Percentiles rank a stretch among this genome's conserved stretches.
These are phyloP conservation scores for Himantopus leucocephalus DNA, from an alignment of 2,113 vertebrate genomes.

Conservation along the genomic window DNA sequence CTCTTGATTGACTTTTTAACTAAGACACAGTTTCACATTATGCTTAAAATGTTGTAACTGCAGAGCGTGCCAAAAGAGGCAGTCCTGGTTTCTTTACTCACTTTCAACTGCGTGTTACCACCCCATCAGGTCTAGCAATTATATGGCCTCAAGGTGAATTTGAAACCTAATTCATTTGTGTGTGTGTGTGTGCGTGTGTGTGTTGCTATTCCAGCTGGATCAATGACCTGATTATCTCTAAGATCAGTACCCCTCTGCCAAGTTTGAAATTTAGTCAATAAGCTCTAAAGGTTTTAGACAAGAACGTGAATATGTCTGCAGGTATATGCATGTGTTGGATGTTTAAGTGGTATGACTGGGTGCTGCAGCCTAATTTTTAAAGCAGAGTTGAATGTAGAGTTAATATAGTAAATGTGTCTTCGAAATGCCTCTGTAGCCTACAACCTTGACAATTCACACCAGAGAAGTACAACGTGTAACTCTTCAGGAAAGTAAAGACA, in stretches of 20 bases:
- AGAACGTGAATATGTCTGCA: background rate
- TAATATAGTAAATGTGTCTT: background rate
- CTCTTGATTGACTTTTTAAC: conserved; percentile 9
- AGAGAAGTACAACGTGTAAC: background rate
- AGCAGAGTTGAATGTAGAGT: background rate
- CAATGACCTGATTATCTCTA: background rate
- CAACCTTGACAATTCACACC: background rate
- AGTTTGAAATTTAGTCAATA: background rate
- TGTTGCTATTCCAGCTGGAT: background rate
- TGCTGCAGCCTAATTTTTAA: background rate
- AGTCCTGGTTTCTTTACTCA: background rate
- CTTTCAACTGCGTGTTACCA: background rate
- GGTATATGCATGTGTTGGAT: background rate
- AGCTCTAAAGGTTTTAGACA: background rate
- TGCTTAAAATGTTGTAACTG: background rate
- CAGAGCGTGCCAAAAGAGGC: background rate
- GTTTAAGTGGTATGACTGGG: background rate
- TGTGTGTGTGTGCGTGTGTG: background rate
- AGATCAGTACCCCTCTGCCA: background rate
- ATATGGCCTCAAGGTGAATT: background rate
- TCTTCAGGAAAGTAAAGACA: background rate
- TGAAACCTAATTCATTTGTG: background rate
- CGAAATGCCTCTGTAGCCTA: background rate
- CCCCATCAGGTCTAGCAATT: background rate
- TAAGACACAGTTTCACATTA: background rate